These are phyloP conservation scores for Drosophila multiciliata DNA, from an alignment of 2,888 invertebrate species.

Conservation along the genomic window DNA sequence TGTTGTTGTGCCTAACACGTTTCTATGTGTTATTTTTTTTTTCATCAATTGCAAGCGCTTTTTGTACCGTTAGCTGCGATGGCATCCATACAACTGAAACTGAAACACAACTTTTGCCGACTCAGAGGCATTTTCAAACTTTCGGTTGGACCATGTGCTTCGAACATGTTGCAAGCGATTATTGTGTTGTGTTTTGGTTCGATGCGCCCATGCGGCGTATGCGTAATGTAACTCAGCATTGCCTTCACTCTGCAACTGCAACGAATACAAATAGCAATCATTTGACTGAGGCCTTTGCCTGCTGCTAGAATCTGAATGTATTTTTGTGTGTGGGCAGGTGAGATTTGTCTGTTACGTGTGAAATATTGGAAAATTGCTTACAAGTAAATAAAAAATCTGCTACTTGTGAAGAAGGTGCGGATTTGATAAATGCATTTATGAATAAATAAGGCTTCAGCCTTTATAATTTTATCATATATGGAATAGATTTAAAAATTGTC, in stretches of 20 bases:
- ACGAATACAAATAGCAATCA: constrained; percentile 47
- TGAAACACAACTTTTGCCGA: constrained; percentile 43
- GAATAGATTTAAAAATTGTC: not conserved
- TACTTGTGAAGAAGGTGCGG: constrained; percentile 19
- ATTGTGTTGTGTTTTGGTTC: constrained; percentile 74
- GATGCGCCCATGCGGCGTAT: constrained; percentile 47
- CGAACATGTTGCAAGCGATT: constrained; percentile 61
- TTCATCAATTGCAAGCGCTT: constrained; percentile 34
- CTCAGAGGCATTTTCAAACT: constrained; percentile 25
- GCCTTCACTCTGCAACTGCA: constrained; percentile 32
- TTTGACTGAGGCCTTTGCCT: constrained; percentile 7
- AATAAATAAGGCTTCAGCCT: constrained; percentile 27
- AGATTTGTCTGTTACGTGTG: constrained; percentile 36
- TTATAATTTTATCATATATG: not conserved
- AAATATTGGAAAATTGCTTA: constrained; percentile 56
- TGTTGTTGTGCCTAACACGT: constrained; percentile 50
- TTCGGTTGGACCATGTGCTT: constrained; percentile 60
- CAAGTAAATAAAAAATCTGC: constrained; percentile 54
- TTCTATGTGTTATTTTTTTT: constrained; percentile 22
- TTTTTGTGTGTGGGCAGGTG: not conserved
- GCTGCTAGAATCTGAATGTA: constrained; percentile 6
- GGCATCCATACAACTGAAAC: constrained; percentile 73
- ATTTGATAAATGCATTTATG: constrained; percentile 21
- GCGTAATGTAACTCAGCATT: constrained; percentile 35
- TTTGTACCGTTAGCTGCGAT: constrained; percentile 72